Evolutionary conservation across 2,113 vertebrate genomes (phyloP), one percentile per base, ranked within the genome.

Genomic region (Diadophis punctatus): DNA sequence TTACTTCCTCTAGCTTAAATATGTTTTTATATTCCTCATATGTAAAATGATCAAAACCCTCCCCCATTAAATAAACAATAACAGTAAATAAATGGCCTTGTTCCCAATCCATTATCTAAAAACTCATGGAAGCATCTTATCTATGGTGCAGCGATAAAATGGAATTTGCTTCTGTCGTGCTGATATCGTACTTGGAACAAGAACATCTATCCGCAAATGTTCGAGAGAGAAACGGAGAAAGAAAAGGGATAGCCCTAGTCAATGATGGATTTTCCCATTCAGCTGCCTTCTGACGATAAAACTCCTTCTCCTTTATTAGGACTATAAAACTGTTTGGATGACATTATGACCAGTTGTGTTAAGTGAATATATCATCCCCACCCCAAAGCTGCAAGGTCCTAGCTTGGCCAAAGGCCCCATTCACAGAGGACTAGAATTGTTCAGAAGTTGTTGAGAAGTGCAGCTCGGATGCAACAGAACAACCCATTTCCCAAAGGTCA

Each of bases 41-140:
- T 74, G n/a, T 74, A 74, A 74, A 74, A 48, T 14, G 11, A 48
- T 49, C 6, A 22, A 12, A 49, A 86, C 16, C 92, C 43, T 9
- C 25, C 86, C 46, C 87, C 90, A 93, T 93, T 86, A 87, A 58
- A 5, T 53, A 93, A 91, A 60, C 14, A 74, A 39, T 74, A 74
- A 74, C 1, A 2, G n/a, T 20, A 16, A 74, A 74, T 74, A 74
- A 74, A 74, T 74, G 12, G 6, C n/a, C n/a, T 74, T 74, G 6
- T 34, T 74, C 68, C 14, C 16, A 18, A 34, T 34, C 68, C 68
- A 74, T 34, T 74, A 74, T 39, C 68, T 34, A n/a, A 74, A 74
- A 74, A 74, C n/a, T 74, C 68, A 20, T 20, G 6, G 16, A 16
- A 39, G 68, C n/a, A 74, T 74, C n/a, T 74, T 74, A n/a, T 18